A percentile compares a stretch with the other conserved stretches of the same genome.
Conservation (phyloP, 2,797 vertebrate species). For the Taenioides sp. region DNA sequence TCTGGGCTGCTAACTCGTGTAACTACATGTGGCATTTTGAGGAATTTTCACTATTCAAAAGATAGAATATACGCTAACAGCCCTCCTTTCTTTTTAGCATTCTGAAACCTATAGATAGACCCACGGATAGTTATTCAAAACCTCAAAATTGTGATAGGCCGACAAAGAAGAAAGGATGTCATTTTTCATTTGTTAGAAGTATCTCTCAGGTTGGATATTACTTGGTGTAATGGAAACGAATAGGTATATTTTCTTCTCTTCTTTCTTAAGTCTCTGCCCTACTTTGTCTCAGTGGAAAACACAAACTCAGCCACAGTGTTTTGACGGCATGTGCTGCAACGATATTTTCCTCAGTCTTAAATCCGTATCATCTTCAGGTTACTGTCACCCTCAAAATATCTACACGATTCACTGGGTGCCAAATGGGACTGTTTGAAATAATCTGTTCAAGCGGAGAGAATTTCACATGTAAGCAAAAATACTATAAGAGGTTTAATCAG, state of each 20-base stretch:
- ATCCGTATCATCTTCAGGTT: slow-evolving; percentile 16
- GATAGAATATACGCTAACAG: too few species aligned
- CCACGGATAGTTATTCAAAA: not conserved
- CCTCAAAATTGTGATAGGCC: not conserved
- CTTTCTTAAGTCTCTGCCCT: not conserved
- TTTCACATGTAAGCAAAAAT: slow-evolving; percentile 9
- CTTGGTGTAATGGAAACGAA: not conserved
- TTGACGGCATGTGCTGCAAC: not conserved
- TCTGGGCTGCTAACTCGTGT: too few species aligned
- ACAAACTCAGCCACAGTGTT: not conserved
- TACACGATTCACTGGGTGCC: not conserved
- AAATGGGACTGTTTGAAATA: slow-evolving; percentile 13
- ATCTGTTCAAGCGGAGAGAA: slow-evolving; percentile 18
- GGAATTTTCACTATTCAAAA: too few species aligned
- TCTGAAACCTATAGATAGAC: too few species aligned
- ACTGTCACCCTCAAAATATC: slow-evolving; percentile 8
- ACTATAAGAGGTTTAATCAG: not conserved
- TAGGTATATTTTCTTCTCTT: not conserved
- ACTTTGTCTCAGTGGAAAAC: not conserved
- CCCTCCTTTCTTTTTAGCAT: too few species aligned
- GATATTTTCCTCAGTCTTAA: slow-evolving; percentile 1
- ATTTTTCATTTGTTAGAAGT: not conserved
- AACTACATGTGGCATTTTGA: too few species aligned
- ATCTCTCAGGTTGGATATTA: not conserved
- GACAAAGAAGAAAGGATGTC: not conserved